A percentile compares a stretch with the other conserved stretches of the same genome.
These are phyloP conservation scores for Cremastobaeus sp. DNA, from an alignment of 2,888 invertebrate species.

Conservation along the genomic window DNA sequence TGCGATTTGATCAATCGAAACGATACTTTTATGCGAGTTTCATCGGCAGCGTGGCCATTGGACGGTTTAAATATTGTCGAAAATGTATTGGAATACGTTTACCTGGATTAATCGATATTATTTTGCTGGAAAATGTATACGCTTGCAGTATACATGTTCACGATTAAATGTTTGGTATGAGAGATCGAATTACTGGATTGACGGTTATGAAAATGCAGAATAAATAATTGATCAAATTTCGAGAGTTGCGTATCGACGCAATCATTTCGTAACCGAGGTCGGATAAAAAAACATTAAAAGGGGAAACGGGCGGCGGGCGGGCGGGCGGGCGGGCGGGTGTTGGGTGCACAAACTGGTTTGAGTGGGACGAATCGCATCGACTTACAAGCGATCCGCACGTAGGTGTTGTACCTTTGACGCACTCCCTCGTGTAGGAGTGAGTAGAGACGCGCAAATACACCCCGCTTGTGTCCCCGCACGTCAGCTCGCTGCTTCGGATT, in stretches of 20 bases:
- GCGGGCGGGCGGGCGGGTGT: conserved; percentile 44
- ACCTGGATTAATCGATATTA: too few species aligned
- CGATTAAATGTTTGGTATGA: too few species aligned
- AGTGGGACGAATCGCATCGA: conserved; percentile 61
- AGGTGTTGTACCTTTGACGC: conserved; percentile 59
- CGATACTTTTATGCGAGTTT: too few species aligned
- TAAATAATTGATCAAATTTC: conserved; percentile 32
- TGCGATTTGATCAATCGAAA: too few species aligned
- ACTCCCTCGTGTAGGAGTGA: conserved; percentile 63
- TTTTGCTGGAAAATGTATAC: too few species aligned
- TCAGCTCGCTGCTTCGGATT: conserved; percentile 45
- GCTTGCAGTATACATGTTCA: too few species aligned
- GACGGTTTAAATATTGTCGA: too few species aligned
- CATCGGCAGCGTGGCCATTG: too few species aligned
- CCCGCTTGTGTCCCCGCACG: conserved; percentile 52
- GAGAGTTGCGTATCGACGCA: background rate
- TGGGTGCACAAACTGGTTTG: conserved; percentile 54
- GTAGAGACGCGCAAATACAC: conserved; percentile 59
- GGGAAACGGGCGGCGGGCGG: conserved; percentile 2
- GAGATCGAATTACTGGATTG: too few species aligned
- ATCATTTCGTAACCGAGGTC: conserved; percentile 43
- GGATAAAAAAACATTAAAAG: conserved; percentile 11
- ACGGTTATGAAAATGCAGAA: conserved; percentile 20
- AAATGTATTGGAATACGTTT: too few species aligned
- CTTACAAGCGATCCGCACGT: conserved; percentile 58